phyloP scores from a whole-genome alignment of 2,888 invertebrate genomes.

The Caradrina kadenii region DNA sequence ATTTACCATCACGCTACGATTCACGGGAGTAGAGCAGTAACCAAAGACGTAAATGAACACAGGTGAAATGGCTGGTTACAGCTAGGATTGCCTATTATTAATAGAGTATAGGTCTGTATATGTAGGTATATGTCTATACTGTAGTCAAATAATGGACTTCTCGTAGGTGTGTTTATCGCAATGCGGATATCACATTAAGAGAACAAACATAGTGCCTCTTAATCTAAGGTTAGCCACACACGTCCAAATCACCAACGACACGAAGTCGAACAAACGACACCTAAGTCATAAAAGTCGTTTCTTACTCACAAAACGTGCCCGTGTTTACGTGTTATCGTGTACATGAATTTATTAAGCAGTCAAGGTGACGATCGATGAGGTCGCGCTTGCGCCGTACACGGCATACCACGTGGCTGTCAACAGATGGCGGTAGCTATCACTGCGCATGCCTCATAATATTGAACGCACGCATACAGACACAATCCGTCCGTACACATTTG shows the following conservation, averaged over 20 bases:
- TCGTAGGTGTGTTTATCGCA: slow-evolving; percentile 38
- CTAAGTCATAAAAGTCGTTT: slow-evolving; percentile 68
- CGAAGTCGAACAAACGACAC: slow-evolving; percentile 59
- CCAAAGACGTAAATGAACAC: no score
- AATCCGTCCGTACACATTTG: slow-evolving; percentile 63
- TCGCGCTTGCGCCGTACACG: slow-evolving; percentile 76
- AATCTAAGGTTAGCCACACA: slow-evolving; percentile 30
- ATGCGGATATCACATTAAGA: slow-evolving; percentile 49
- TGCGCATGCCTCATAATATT: slow-evolving; percentile 87
- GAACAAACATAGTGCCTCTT: slow-evolving; percentile 41
- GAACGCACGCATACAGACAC: slow-evolving; percentile 78
- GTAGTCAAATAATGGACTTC: neutral
- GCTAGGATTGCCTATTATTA: no score
- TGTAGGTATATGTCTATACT: no score
- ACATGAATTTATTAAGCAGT: slow-evolving; percentile 87
- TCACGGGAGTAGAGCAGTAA: no score
- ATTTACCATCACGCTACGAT: no score
- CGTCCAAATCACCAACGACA: slow-evolving; percentile 41
- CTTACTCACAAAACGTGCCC: slow-evolving; percentile 72
- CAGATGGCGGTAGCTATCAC: slow-evolving; percentile 85
- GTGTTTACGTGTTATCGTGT: slow-evolving; percentile 68
- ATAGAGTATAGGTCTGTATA: no score
- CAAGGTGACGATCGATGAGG: slow-evolving; percentile 88
- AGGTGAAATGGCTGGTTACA: no score
- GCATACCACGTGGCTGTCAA: slow-evolving; percentile 83